phyloP scores from a whole-genome alignment of 2,113 vertebrate genomes.

The Xiphorhynchus elegans region DNA sequence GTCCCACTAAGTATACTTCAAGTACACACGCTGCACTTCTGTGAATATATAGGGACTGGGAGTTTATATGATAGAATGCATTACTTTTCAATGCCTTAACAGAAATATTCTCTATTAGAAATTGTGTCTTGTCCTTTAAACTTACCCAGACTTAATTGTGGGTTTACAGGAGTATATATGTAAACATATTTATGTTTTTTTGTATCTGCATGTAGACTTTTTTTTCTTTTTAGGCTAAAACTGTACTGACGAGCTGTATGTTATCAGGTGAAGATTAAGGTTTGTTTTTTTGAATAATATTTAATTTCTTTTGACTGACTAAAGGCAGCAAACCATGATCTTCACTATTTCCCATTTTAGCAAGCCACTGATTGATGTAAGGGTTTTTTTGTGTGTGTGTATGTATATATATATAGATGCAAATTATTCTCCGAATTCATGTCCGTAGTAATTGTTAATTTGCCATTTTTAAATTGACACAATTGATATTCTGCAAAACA shows the following conservation, averaged over 20 bases:
- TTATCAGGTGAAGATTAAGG: neutral
- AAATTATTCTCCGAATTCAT: neutral
- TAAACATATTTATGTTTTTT: neutral
- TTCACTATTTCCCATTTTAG: neutral
- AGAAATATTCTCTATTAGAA: neutral
- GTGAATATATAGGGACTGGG: neutral
- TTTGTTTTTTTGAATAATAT: neutral
- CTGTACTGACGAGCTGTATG: neutral
- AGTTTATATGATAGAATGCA: neutral
- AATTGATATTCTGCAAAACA: neutral
- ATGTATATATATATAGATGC: neutral
- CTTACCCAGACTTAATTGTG: constrained; percentile 15
- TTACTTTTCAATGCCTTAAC: neutral
- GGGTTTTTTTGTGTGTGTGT: neutral
- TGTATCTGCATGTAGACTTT: fast-evolving
- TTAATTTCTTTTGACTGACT: constrained; percentile 21
- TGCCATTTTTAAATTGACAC: neutral
- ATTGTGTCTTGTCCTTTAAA: constrained; percentile 29
- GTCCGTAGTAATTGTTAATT: neutral
- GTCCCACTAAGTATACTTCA: neutral
- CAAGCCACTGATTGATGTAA: neutral
- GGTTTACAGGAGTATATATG: neutral
- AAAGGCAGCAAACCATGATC: neutral
- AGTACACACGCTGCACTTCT: neutral
- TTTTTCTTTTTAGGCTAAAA: neutral